Conservation (phyloP, 2,888 invertebrate genomes). For the Hybos culiciformis region DNA sequence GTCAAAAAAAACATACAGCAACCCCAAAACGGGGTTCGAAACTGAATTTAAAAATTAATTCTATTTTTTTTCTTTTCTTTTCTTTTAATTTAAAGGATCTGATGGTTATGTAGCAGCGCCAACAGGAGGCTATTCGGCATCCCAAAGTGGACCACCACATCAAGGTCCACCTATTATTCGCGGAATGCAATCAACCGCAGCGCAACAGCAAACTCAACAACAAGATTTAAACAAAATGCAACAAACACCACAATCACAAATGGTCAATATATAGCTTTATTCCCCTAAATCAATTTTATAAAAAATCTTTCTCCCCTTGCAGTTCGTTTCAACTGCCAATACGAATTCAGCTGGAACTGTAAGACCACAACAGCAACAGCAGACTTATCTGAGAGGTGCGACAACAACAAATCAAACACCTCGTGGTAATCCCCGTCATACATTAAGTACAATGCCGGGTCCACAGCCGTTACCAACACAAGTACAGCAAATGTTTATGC, state of each 20-base stretch:
- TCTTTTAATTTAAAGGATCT: slow-evolving; percentile 18
- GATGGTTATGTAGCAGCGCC: slow-evolving; percentile 36
- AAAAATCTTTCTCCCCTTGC: background rate
- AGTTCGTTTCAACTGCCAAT: slow-evolving; percentile 6
- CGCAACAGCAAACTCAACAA: slow-evolving; percentile 23
- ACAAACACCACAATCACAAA: slow-evolving; percentile 24
- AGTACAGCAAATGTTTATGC: slow-evolving; percentile 25
- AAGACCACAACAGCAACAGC: slow-evolving; percentile 12
- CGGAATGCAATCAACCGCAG: slow-evolving; percentile 28
- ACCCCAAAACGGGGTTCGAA: no score
- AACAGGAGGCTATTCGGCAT: slow-evolving; percentile 24
- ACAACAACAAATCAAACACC: slow-evolving; percentile 21
- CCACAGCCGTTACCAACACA: slow-evolving; percentile 23
- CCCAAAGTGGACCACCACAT: slow-evolving; percentile 23
- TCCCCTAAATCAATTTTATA: background rate
- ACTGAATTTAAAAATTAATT: background rate
- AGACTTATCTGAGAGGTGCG: slow-evolving; percentile 19
- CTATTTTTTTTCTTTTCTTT: background rate
- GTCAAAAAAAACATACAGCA: no score
- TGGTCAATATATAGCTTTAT: slow-evolving; percentile 22
- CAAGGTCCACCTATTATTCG: slow-evolving; percentile 26
- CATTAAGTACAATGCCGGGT: slow-evolving; percentile 8
- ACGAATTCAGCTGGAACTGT: slow-evolving; percentile 8
- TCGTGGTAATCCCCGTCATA: slow-evolving; percentile 16
- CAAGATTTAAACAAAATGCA: slow-evolving; percentile 31